These are phyloP conservation scores for Phalacrocorax carbo DNA, from an alignment of 2,113 vertebrate genomes.

Conservation along the genomic window DNA sequence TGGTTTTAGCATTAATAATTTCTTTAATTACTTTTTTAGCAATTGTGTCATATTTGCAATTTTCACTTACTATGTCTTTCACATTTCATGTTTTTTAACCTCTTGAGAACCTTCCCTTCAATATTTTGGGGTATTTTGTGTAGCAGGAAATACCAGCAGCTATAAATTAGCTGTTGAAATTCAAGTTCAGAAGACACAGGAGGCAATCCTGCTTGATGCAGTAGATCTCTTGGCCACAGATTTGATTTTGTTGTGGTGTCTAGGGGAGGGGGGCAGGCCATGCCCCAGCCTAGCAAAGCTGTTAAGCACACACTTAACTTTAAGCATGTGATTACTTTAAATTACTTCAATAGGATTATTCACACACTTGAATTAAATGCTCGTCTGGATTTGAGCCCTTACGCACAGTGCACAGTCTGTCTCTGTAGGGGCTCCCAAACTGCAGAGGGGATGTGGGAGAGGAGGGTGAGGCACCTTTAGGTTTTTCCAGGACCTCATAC, in stretches of 20 bases:
- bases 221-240: background rate
- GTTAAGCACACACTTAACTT: constrained; percentile 8
- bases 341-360: constrained; percentile 47
- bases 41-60: constrained; percentile 31
- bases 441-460: background rate
- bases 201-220: background rate
- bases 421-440: background rate
- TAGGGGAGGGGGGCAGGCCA: background rate
- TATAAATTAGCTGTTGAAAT: background rate
- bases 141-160: background rate
- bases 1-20: constrained; percentile 45
- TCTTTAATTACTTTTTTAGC: constrained; percentile 50
- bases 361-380: constrained; percentile 22
- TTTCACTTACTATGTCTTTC: background rate
- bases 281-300: background rate
- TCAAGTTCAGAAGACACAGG: background rate
- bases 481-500: background rate
- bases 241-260: background rate
- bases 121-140: background rate
- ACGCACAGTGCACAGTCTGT: background rate
- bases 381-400: background rate
- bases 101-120: constrained; percentile 2
- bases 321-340: constrained; percentile 25
- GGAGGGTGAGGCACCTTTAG: background rate
- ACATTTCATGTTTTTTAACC: constrained; percentile 27